Conservation (phyloP, 2,797 vertebrate species). For the Gila robusta region DNA sequence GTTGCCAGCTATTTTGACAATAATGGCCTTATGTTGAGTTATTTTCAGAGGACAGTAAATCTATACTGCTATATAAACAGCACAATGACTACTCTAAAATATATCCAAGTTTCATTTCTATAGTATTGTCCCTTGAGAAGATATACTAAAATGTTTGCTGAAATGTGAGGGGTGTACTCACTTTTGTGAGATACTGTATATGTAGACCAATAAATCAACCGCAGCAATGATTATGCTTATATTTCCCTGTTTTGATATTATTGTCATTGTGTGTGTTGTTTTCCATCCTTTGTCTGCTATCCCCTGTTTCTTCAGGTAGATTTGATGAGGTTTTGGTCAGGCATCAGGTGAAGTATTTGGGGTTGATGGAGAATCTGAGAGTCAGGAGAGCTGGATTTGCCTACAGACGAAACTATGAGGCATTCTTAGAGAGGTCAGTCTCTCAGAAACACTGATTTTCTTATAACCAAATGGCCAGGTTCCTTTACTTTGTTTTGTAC, state of each 20-base stretch:
- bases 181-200: too few species aligned
- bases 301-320: slow-evolving; percentile 76
- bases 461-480: not conserved
- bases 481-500: not conserved
- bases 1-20: too few species aligned
- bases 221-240: not conserved
- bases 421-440: slow-evolving; percentile 91
- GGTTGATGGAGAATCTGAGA: slow-evolving; percentile 95
- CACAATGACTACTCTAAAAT: too few species aligned
- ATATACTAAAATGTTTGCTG: too few species aligned
- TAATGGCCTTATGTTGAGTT: too few species aligned
- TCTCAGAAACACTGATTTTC: not conserved
- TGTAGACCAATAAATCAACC: not conserved
- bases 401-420: slow-evolving; percentile 92
- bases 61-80: too few species aligned
- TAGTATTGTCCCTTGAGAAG: too few species aligned
- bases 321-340: slow-evolving; percentile 96
- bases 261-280: not conserved
- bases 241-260: not conserved
- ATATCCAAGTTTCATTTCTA: too few species aligned
- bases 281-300: not conserved
- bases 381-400: slow-evolving; percentile 97
- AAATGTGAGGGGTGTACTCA: too few species aligned
- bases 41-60: too few species aligned
- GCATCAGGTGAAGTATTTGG: slow-evolving; percentile 97